phyloP scores from a whole-genome alignment of 2,888 invertebrate species.

The Nomada flava region DNA sequence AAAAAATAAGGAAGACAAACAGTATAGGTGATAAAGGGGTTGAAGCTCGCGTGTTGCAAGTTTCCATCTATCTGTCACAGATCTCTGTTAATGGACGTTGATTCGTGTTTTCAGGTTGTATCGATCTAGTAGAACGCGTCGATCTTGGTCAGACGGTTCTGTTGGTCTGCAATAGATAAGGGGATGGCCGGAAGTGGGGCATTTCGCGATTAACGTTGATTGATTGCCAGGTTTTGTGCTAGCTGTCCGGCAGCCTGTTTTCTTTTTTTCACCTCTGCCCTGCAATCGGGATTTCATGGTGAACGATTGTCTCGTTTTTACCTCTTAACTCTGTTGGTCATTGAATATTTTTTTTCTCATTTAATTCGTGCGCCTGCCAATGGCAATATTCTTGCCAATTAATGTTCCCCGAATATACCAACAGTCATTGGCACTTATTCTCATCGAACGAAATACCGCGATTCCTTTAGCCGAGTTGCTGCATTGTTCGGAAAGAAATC shows the following conservation, averaged over 20 bases:
- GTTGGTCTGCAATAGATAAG: not conserved
- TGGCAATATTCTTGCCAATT: not conserved
- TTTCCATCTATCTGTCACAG: slow-evolving; percentile 1
- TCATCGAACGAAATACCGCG: too few relatives aligned
- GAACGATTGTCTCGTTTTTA: not conserved
- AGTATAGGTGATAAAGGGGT: not conserved
- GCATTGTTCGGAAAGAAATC: not conserved
- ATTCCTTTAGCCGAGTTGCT: too few relatives aligned
- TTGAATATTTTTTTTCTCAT: too few relatives aligned
- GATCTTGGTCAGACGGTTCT: not conserved
- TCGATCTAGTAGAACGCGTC: not conserved
- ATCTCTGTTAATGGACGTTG: slow-evolving; percentile 18
- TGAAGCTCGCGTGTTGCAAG: not conserved
- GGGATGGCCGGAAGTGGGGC: slow-evolving; percentile 11
- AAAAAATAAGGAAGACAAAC: not conserved
- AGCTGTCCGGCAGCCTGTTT: not conserved
- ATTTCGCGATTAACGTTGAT: slow-evolving; percentile 27
- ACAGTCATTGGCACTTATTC: too few relatives aligned
- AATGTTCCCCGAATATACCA: not conserved
- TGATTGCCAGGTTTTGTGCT: slow-evolving; percentile 1
- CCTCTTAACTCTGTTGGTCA: too few relatives aligned
- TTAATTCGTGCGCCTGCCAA: not conserved
- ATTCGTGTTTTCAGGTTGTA: slow-evolving; percentile 13
- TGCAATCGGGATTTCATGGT: too few relatives aligned
- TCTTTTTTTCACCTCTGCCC: too few relatives aligned